Evolutionary conservation across 1,140 invertebrate genomes (phyloP).

Genomic region (Cheumatopsyche charites): DNA sequence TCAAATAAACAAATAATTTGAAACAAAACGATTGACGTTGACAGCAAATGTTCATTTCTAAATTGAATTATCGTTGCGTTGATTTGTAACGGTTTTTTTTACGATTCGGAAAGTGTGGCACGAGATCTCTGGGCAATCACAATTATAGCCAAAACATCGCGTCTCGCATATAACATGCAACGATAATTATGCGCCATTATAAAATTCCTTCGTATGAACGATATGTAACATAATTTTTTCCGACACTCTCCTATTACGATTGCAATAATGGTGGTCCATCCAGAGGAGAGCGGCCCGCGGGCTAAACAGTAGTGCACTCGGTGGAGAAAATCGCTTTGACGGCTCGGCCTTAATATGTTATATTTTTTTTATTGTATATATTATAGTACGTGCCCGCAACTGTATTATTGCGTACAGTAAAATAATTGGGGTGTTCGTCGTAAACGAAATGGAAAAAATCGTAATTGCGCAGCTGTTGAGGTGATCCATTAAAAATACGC

Average conservation of each 20-base stretch:
- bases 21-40: no score
- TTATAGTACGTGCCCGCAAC: background rate
- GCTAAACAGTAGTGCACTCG: constrained; percentile 37
- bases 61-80: constrained; percentile 17
- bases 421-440: constrained; percentile 26
- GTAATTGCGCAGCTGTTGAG: no score
- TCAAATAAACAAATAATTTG: no score
- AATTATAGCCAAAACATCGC: constrained; percentile 33
- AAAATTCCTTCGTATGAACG: constrained; percentile 35
- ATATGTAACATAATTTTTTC: constrained; percentile 22
- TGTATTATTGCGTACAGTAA: constrained; percentile 31
- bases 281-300: constrained; percentile 14
- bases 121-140: constrained; percentile 23
- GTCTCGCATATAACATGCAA: constrained; percentile 29
- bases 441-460: background rate
- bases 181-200: constrained; percentile 37
- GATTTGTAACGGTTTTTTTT: constrained; percentile 2
- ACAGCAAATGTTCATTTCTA: background rate
- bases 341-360: constrained; percentile 29
- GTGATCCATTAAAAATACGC: no score
- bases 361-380: constrained; percentile 26
- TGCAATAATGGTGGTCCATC: constrained; percentile 31
- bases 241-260: constrained; percentile 29
- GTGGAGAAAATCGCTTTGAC: constrained; percentile 17
- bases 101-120: constrained; percentile 15